A percentile compares a stretch with the other conserved stretches of the same genome.
These are phyloP conservation scores for Spicauda simplicius DNA, from an alignment of 2,888 invertebrate genomes.

Conservation along the genomic window DNA sequence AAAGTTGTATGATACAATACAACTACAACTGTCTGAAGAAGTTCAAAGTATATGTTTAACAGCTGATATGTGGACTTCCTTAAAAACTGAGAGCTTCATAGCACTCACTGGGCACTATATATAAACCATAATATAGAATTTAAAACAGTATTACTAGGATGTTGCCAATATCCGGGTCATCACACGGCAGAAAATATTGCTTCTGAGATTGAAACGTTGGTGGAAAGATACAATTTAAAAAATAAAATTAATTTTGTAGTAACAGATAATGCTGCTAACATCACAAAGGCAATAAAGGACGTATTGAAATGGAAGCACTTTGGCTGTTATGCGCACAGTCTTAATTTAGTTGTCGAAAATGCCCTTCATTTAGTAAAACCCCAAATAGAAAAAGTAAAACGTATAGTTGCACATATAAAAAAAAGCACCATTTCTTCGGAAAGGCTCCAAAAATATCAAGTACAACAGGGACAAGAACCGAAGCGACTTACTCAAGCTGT, in stretches of 20 bases:
- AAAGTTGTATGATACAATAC: not conserved
- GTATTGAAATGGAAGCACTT: slow-evolving; percentile 29
- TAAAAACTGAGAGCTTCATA: not conserved
- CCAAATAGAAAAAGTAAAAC: too few species aligned
- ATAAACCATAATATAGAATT: not conserved
- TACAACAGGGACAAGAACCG: too few species aligned
- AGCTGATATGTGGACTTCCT: not conserved
- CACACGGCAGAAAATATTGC: not conserved
- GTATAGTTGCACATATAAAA: too few species aligned
- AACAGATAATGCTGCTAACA: slow-evolving; percentile 50
- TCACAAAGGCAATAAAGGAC: slow-evolving; percentile 38
- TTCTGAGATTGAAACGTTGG: not conserved
- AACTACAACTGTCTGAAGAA: not conserved
- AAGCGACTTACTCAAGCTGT: too few species aligned
- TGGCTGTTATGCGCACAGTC: slow-evolving; percentile 37
- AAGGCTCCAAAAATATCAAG: too few species aligned
- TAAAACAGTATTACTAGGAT: not conserved
- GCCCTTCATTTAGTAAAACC: too few species aligned
- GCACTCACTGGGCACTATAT: not conserved
- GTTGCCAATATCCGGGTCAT: not conserved
- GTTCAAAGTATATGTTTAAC: not conserved
- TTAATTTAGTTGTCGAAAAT: too few species aligned
- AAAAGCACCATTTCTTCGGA: too few species aligned
- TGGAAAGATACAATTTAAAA: slow-evolving; percentile 14
- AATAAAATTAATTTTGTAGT: slow-evolving; percentile 48